Percentiles rank a stretch among this genome's conserved stretches.
These are phyloP conservation scores for Onychostruthus taczanowskii DNA, from an alignment of 2,113 vertebrate genomes.

Conservation along the genomic window DNA sequence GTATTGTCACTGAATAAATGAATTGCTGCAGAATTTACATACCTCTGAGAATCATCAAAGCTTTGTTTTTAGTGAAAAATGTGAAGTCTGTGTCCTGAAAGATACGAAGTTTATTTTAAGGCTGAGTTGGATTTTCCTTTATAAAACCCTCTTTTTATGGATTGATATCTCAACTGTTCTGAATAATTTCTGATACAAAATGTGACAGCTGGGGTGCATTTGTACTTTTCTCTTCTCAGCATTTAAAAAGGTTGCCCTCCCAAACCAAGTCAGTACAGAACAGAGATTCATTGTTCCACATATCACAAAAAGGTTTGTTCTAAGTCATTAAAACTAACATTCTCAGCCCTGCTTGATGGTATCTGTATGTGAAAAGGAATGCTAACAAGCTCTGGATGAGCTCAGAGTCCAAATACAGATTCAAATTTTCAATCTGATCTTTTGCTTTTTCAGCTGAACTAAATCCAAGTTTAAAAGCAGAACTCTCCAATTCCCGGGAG, in stretches of 20 bases:
- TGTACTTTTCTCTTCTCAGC: not conserved
- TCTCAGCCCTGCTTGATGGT: not conserved
- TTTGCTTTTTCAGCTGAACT: not conserved
- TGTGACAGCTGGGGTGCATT: not conserved
- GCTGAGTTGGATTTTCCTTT: slow-evolving; percentile 29
- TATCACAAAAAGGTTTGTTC: not conserved
- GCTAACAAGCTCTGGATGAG: not conserved
- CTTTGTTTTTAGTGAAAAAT: slow-evolving; percentile 58
- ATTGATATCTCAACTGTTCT: slow-evolving; percentile 4
- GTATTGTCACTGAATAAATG: slow-evolving; percentile 48
- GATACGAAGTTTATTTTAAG: slow-evolving; percentile 33
- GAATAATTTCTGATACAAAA: not conserved
- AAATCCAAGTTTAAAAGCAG: not conserved
- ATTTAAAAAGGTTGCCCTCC: not conserved
- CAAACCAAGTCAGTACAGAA: not conserved
- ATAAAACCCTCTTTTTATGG: not conserved
- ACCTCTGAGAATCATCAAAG: slow-evolving; percentile 54
- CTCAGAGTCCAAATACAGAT: not conserved
- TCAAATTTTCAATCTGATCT: not conserved
- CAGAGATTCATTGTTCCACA: not conserved
- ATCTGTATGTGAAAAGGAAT: not conserved
- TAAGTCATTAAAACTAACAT: slow-evolving; percentile 16
- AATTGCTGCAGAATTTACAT: slow-evolving; percentile 34
- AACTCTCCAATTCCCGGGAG: not conserved
- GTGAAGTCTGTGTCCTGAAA: slow-evolving; percentile 43